Base-by-base conservation (phyloP, 1,140 invertebrate species). In the Trichonephila clavata region DNA sequence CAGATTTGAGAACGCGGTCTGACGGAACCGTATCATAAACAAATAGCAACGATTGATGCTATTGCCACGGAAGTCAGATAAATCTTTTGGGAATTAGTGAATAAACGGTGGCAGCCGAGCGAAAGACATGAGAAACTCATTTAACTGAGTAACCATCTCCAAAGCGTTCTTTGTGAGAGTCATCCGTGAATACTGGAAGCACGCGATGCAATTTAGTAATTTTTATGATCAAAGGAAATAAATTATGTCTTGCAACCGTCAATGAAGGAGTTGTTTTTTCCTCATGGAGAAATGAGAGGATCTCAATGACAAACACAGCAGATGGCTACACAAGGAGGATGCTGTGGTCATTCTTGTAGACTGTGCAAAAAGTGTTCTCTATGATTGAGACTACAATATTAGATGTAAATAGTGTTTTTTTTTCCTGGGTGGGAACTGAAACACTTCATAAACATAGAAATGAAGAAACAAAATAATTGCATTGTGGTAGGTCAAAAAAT, bases 141-240 rank as follows among this genome's bases (percentile, higher is more conserved):
- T 77, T 77, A 77, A 77, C 27, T 39, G 24, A 39, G 32, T 24
- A 77, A 32, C 14, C 24, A 71, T 24, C 27, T 77, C 10, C 24
- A 24, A 32, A 77, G 27, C 71, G 71, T 14, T 39, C n/a, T 24
- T 24, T 24, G 65, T 24, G 16, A 14, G 71, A 77, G 27, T 39
- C 71, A 77, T 7, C 71, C 71, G 2, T 77, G 27, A 7, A 77
- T 16, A 14, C 7, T 14, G 16, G 24, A 18, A 32, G 71, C 32
- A 77, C 71, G 32, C 71, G 71, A 77, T 14, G 71, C 27, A 77
- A 77, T 77, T 77, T 77, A 77, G 18, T 77, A 32, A 77, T 77
- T 77, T 77, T 77, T 77, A 77, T 39, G 71, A 39, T 18, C 21
- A 32, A 77, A 77, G 32, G 32, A 77, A 77, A 77, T 32, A 7